A percentile compares a stretch with the other conserved stretches of the same genome.
These are phyloP conservation scores for Vicugna pacos DNA, from an alignment of 2,113 vertebrate genomes.

Conservation along the genomic window DNA sequence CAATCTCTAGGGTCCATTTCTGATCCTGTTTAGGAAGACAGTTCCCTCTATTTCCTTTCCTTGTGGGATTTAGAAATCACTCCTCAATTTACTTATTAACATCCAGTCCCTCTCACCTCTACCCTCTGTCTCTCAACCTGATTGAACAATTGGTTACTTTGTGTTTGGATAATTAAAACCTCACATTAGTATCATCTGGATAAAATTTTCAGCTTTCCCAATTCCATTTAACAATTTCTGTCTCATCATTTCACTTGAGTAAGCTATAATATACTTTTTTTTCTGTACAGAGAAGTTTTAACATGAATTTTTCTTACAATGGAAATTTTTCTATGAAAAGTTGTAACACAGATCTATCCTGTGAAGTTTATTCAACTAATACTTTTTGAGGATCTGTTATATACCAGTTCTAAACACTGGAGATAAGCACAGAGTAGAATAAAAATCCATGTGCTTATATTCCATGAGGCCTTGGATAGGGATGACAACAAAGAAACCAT, in stretches of 20 bases:
- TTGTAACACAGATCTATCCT: background rate
- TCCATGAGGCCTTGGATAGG: background rate
- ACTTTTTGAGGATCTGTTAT: background rate
- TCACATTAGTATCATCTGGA: slow-evolving; percentile 15
- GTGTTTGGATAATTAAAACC: slow-evolving; percentile 22
- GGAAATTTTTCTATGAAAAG: background rate
- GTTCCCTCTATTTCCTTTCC: background rate
- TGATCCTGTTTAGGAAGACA: slow-evolving; percentile 42
- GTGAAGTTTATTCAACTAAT: slow-evolving; percentile 6
- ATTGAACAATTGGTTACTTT: background rate
- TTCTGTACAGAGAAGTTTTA: slow-evolving; percentile 37
- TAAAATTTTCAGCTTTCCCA: background rate
- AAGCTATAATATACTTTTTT: background rate
- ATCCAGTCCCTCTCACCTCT: background rate
- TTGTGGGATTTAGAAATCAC: background rate
- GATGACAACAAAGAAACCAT: slow-evolving; percentile 3
- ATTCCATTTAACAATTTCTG: slow-evolving; percentile 3
- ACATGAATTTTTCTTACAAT: slow-evolving; percentile 20
- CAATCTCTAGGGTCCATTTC: slow-evolving; percentile 20
- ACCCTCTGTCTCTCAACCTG: background rate
- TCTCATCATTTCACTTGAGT: background rate
- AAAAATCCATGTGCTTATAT: slow-evolving; percentile 1
- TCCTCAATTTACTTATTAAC: slow-evolving; percentile 34
- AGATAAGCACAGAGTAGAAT: background rate
- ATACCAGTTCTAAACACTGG: background rate